Evolutionary conservation across 2,797 vertebrate genomes (phyloP), one percentile per base, ranked within the genome.

Genomic region (Balearica regulorum): DNA sequence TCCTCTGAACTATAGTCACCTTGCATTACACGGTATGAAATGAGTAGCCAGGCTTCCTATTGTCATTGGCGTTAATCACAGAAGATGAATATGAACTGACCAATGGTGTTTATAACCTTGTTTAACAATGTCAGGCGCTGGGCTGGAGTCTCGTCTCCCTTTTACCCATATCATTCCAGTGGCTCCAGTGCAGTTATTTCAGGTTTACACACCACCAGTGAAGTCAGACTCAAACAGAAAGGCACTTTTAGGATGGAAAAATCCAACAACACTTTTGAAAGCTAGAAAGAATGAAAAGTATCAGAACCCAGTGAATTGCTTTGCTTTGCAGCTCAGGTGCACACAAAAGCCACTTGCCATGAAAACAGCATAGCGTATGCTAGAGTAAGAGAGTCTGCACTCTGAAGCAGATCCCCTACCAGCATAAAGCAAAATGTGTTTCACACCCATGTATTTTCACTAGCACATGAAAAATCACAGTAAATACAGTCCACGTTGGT

Each of bases 1-100:
- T 96, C 80, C 83, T 58, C 76, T 72, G 70, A 89, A 90, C 94
- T 90, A 31, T 29, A 90, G 95, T 96, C 96, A 95, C 92, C 93
- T 93, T 94, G 89, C 83, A 94, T 89, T 97, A 95, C 95, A 96
- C 29, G 85, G 85, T 93, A 35, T 4, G 54, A 60, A 93, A 85
- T 96, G 92, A 93, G 65, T 71, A 64, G 94, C 78, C 83, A 92
- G 96, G 89, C 94, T 94, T 89, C 70, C 83, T 80, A 78, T 71
- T 76, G 87, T 72, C 37, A 20, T 61, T 55, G 73, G 71, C 20
- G 37, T 66, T 89, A 76, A 93, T 85, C 93, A 83, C 84, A 76
- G 84, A 37, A 93, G 83, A 93, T 73, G 84, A 73, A 82, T 85
- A 86, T 70, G 83, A 92, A 79, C 80, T 77, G 85, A 79, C 84